Evolutionary conservation across 2,113 vertebrate species (phyloP), one percentile per base, ranked within the genome.

Genomic region (Etheostoma spectabile): DNA sequence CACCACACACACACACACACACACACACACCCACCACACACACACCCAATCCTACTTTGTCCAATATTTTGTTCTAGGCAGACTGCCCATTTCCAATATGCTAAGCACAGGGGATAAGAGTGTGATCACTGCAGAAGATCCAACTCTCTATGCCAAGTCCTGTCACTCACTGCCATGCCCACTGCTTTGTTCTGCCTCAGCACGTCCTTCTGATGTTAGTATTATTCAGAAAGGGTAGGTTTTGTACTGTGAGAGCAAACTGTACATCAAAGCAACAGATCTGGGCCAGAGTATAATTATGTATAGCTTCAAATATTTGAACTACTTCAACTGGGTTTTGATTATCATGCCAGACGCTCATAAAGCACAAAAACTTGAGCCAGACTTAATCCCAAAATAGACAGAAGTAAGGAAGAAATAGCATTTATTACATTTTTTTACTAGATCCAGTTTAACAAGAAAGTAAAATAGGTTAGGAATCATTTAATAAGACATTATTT

Each of bases 31-130:
- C 59, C 30, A 30, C 30, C 69, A 62, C 30, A 30, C 30, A 75
- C 77, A 74, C 77, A 74, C 64, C 45, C 67, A 6, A 27, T 53
- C 67, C 81, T 86, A 83, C 91, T 88, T 90, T 88, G 86, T 91
- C 88, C 85, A 92, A 90, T 93, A 88, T 92, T 94, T 91, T 87
- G 83, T 89, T 86, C 90, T 86, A 90, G 92, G 92, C 92, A 85
- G 59, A 8, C 46, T 88, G 88, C 92, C 94, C 82, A 81, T 85
- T 86, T 91, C 86, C 87, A 91, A 90, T 91, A 90, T 88, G 88
- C 89, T 90, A 83, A 93, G 82, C 89, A 88, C 86, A 56, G 73
- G 83, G 81, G 87, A 92, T 91, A 87, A 91, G 88, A 88, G 84
- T 86, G 78, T 87, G 90, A 91, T 92, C 86, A 92, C 82, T 89